Conservation (phyloP, 2,888 invertebrate species). For the Mantis religiosa region DNA sequence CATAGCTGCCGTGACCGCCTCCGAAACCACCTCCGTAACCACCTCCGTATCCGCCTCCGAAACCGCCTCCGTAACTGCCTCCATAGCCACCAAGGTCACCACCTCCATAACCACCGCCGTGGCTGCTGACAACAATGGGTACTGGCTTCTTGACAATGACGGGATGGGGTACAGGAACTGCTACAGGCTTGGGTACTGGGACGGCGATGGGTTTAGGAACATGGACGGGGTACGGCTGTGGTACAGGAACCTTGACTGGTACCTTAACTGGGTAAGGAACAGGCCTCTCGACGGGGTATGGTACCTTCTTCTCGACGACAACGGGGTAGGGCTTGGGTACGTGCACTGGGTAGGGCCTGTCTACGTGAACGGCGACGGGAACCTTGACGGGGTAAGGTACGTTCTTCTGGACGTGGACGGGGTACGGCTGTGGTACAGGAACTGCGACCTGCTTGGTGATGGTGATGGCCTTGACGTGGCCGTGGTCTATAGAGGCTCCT, state of each 20-base stretch:
- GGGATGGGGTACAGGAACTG: not conserved
- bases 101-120: not conserved
- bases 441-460: slow-evolving; percentile 69
- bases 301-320: slow-evolving; percentile 35
- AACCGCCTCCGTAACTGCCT: not conserved
- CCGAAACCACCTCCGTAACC: slow-evolving; percentile 38
- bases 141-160: not conserved
- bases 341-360: slow-evolving; percentile 33
- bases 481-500: not conserved
- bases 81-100: not conserved
- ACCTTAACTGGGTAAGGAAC: slow-evolving; percentile 25
- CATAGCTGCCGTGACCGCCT: not conserved
- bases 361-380: slow-evolving; percentile 36
- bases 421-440: slow-evolving; percentile 68
- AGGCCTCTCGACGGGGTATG: slow-evolving; percentile 28
- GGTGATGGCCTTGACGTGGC: slow-evolving; percentile 43
- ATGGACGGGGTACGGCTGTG: slow-evolving; percentile 31
- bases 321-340: slow-evolving; percentile 36
- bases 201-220: slow-evolving; percentile 39
- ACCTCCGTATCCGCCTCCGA: not conserved
- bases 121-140: not conserved
- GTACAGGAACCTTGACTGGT: slow-evolving; percentile 32
- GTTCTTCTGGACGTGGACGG: slow-evolving; percentile 60
- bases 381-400: slow-evolving; percentile 34
- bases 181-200: slow-evolving; percentile 30